Evolutionary conservation across 2,113 vertebrate genomes (phyloP).

Genomic region (Kobus ellipsiprymnus): DNA sequence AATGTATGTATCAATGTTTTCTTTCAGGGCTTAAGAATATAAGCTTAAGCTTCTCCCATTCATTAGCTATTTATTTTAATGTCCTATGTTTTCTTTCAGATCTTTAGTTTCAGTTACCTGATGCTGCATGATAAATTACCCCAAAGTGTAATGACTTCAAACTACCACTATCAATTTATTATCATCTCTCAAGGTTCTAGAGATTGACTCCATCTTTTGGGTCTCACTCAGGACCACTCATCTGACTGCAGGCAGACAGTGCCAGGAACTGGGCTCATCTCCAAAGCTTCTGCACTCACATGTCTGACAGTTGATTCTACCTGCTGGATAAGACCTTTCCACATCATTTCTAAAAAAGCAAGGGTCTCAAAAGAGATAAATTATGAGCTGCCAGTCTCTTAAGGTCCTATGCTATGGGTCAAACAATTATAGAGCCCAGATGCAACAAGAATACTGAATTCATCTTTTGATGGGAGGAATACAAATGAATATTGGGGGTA

Average conservation of each 20-base stretch:
- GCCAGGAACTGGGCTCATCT: not conserved
- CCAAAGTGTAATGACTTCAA: not conserved
- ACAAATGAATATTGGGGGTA: not conserved
- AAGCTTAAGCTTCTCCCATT: not conserved
- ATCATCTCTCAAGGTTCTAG: not conserved
- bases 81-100: not conserved
- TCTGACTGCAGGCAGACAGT: not conserved
- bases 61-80: not conserved
- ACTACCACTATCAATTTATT: not conserved
- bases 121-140: not conserved
- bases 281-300: not conserved
- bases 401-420: not conserved
- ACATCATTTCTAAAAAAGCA: not conserved
- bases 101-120: not conserved
- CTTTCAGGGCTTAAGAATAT: not conserved
- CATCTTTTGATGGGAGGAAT: not conserved
- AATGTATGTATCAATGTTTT: not conserved
- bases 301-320: not conserved
- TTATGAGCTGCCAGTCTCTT: not conserved
- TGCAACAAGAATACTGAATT: not conserved
- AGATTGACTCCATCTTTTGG: not conserved
- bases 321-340: not conserved
- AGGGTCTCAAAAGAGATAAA: not conserved
- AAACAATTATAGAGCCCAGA: not conserved
- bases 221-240: not conserved